Base-by-base conservation (phyloP, 2,888 invertebrate genomes). In the Corythucha ciliata region DNA sequence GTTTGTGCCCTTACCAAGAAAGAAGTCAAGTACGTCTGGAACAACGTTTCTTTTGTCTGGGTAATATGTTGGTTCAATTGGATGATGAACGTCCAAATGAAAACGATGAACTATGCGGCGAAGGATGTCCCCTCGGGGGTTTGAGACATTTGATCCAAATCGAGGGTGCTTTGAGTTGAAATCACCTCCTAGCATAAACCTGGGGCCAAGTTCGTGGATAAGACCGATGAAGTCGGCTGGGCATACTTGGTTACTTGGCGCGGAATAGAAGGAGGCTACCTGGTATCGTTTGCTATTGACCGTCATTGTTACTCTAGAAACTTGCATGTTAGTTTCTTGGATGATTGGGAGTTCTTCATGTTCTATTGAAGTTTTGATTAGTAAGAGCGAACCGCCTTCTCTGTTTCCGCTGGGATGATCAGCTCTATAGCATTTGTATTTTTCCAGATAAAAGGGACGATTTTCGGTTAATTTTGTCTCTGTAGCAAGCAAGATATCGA, bases 1-100 rank as follows among this genome's bases (percentile, higher is more conserved):
- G 12, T 5, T 8, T 20, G 12, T n/a, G 18, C 39, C 12, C 4
- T 39, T 39, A 39, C 39, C 39, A 21, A 39, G 5, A 39, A 39
- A 39, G 39, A 39, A 39, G 6, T 39, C 39, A 39, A 39, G 39
- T 20, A 39, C 39, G 22, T 39, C 39, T 22, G 39, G 39, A 39
- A 22, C 18, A 39, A 39, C 22, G 18, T 39, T 20, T 39, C 39
- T 39, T 12, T 22, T 39, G 12, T 39, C 39, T 21, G 39, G 39
- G 12, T 39, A 39, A 12, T 16, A 39, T 16, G 39, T 39, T 6
- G 39, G 36, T 36, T 36, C 36, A 4, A 36, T 36, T 7, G 36
- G 36, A 7, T 2, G 36, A 7, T 3, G 20, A 22, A 39, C 39
- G 21, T 39, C 39, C 21, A 39, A 39, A 22, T 39, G 18, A 22